Conservation (phyloP, 2,888 invertebrate species). For the Folsomia candida region DNA sequence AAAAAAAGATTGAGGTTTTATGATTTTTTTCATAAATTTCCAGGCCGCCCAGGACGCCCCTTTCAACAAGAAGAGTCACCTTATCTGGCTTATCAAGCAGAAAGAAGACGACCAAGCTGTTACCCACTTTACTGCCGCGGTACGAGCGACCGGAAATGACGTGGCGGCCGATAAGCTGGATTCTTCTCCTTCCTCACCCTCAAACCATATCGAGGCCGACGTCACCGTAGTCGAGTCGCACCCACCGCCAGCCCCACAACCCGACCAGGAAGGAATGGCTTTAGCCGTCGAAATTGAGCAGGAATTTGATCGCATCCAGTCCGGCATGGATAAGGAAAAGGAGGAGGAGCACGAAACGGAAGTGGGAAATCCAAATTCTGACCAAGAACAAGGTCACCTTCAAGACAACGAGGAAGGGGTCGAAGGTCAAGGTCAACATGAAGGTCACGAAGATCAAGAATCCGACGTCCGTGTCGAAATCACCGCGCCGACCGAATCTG, state of each 20-base stretch:
- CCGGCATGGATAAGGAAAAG: background rate
- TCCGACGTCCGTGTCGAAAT: background rate
- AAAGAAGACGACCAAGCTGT: background rate
- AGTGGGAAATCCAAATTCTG: background rate
- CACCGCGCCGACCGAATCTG: conserved; percentile 1
- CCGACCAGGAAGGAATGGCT: background rate
- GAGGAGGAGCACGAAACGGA: background rate
- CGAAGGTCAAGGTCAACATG: background rate
- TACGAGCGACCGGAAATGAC: conserved; percentile 20
- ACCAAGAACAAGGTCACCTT: background rate
- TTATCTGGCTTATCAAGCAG: conserved; percentile 9
- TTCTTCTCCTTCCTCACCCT: background rate
- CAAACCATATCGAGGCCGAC: background rate
- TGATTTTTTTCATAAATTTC: background rate
- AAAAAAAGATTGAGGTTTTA: too few relatives aligned
- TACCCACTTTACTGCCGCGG: background rate
- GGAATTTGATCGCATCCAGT: conserved; percentile 10
- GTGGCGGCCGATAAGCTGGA: conserved; percentile 10
- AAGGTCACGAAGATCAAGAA: background rate
- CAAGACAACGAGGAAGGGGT: background rate
- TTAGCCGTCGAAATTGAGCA: background rate
- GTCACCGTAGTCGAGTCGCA: background rate
- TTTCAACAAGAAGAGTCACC: conserved; percentile 6
- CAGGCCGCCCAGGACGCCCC: background rate
- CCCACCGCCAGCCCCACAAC: background rate